Base-by-base conservation (phyloP, 2,888 invertebrate genomes). In the Phaonia tiefii region DNA sequence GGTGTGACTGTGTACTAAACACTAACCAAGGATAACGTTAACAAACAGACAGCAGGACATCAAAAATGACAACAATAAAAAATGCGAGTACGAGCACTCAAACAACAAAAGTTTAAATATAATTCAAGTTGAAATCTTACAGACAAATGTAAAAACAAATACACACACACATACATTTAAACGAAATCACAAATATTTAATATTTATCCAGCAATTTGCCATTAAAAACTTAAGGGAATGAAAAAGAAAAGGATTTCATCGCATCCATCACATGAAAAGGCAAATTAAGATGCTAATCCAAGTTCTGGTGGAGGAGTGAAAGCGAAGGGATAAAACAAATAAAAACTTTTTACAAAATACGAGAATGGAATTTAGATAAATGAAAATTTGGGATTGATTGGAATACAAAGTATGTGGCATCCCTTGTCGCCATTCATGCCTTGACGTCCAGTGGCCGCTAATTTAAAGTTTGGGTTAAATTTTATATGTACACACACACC, bases 121-220 rank as follows among this genome's bases (percentile, higher is more conserved):
- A 80, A 77, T 71, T 80, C 51, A 77, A 76, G 58, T 69, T 80
- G 67, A 71, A 74, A 67, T 77, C 71, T 81, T 67, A 66, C 51
- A 78, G 72, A 83, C 56, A 82, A 26, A 79, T 13, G 69, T 37
- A 69, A 51, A 63, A 17, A 72, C 37, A 39, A n/a, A 60, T 11
- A 56, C 25, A 26, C 54, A 56, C 17, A 58, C 31, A 37, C 60
- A 54, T 4, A 5, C n/a, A 46, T 17, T 5, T n/a, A 20, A 26
- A 17, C 31, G 49, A 66, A 51, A 26, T 60, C 11, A 44, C 10
- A 76, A 17, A 13, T 26, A 65, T 39, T 44, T 79, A 63, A 42
- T 42, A n/a, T 86, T 78, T 83, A 72, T 77, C 83, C 25, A 69
- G 37, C 49, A 63, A 54, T 54, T 25, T 54, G 54, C 54, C 54